Evolutionary conservation across 2,113 vertebrate species (phyloP), one percentile per base, ranked within the genome.

Genomic region (Excalfactoria chinensis): DNA sequence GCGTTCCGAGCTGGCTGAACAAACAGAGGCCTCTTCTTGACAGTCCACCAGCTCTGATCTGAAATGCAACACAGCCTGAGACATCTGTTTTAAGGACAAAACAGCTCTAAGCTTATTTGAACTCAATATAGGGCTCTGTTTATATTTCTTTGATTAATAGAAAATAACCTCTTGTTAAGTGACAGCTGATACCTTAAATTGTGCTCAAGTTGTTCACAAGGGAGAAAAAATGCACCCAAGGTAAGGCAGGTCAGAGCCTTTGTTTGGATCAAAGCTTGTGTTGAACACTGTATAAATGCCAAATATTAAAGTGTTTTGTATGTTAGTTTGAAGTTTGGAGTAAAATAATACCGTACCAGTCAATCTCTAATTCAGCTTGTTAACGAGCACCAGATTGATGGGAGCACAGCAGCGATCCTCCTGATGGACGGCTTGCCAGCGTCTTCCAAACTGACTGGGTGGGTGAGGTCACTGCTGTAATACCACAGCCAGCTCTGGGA

Each of bases 121-220:
- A 95, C 88, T 95, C 34, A 37, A 22, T 82, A 80, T 63, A 71
- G 82, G 72, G 26, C 81, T 89, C 72, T 96, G 94, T 95, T 96
- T 96, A 92, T 96, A 93, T 96, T 92, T 86, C 92, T 87, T 73
- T 92, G 74, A 95, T 95, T 94, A 97, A 97, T 84, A 96, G 94
- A 94, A 96, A 96, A 90, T 94, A 96, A 88, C 95, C 92, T 93
- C 91, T 94, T 71, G 77, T 96, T 96, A 95, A 76, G 91, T 93
- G 96, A 94, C 91, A 97, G 34, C 90, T 0, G 83, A 97, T 95
- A 91, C 86, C 60, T 26, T 76, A 86, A 12, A 92, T 93, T 86
- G 85, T 81, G 82, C 90, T 93, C 40, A 49, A 94, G 80, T 59
- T 95, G 85, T 93, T 91, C 93, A 86, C 46, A 43, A 90, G 69